These are phyloP conservation scores for Lutjanus campechanus DNA, from an alignment of 2,797 vertebrate species.

Conservation along the genomic window DNA sequence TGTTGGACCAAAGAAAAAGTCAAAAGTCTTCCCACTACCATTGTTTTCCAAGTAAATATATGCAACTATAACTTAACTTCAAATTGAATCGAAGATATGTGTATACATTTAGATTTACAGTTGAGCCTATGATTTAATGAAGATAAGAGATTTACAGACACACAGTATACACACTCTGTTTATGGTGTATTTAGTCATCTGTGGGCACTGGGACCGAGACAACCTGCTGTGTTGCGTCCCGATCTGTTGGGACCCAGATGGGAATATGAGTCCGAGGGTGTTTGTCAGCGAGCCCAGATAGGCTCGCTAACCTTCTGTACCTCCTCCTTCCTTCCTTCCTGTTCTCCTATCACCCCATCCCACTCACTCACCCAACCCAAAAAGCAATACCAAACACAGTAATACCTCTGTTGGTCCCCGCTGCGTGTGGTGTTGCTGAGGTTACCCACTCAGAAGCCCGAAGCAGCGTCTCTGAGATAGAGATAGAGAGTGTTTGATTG, in stretches of 20 bases:
- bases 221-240: slow-evolving; percentile 53
- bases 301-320: slow-evolving; percentile 64
- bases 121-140: slow-evolving; percentile 23
- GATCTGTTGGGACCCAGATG: slow-evolving; percentile 71
- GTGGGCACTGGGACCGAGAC: slow-evolving; percentile 40
- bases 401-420: slow-evolving; percentile 79
- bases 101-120: neutral
- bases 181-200: slow-evolving; percentile 54
- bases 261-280: slow-evolving; percentile 61
- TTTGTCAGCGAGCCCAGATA: slow-evolving; percentile 71
- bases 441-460: slow-evolving; percentile 88
- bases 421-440: slow-evolving; percentile 83
- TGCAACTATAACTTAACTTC: neutral
- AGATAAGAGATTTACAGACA: slow-evolving; percentile 30
- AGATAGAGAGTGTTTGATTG: slow-evolving; percentile 53
- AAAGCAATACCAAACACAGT: slow-evolving; percentile 78
- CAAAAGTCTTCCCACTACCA: neutral
- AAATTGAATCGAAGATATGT: slow-evolving; percentile 1
- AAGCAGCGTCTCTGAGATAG: slow-evolving; percentile 55
- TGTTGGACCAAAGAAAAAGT: neutral
- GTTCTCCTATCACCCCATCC: slow-evolving; percentile 51
- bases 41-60: neutral
- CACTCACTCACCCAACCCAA: slow-evolving; percentile 56
- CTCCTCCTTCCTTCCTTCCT: slow-evolving; percentile 47
- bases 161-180: slow-evolving; percentile 15